Conservation (phyloP, 1,140 invertebrate genomes). For the Brevipalpus yothersi region DNA sequence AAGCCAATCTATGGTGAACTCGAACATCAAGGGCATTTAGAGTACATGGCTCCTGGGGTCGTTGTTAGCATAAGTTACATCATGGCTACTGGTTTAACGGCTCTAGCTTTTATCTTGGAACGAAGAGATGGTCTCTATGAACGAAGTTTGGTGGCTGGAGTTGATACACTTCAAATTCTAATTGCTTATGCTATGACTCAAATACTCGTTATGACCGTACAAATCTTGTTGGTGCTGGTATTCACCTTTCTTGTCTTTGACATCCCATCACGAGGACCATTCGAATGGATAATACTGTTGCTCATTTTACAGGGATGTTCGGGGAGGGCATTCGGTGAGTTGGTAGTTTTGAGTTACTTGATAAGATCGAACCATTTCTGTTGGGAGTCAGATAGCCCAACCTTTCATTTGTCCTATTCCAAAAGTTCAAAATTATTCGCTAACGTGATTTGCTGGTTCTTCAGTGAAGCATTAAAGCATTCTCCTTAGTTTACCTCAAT, state of each 20-base stretch:
- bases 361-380: slow-evolving; percentile 1
- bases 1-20: slow-evolving; percentile 63
- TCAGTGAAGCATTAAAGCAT: too few relatives aligned
- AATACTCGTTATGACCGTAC: slow-evolving; percentile 75
- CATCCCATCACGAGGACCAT: slow-evolving; percentile 19
- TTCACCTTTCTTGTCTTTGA: too few relatives aligned
- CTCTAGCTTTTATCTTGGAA: too few relatives aligned
- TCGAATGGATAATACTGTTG: slow-evolving; percentile 43
- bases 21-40: slow-evolving; percentile 56
- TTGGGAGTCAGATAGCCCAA: too few relatives aligned
- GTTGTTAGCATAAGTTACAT: too few relatives aligned
- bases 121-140: slow-evolving; percentile 67
- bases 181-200: slow-evolving; percentile 76
- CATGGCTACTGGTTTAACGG: too few relatives aligned
- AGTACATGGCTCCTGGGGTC: slow-evolving; percentile 88
- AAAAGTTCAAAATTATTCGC: too few relatives aligned
- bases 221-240: slow-evolving; percentile 58
- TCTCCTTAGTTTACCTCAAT: too few relatives aligned
- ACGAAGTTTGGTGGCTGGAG: slow-evolving; percentile 45
- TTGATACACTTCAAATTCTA: slow-evolving; percentile 63
- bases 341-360: too few relatives aligned
- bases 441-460: too few relatives aligned
- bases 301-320: slow-evolving; percentile 41
- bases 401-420: too few relatives aligned
- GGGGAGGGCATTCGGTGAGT: slow-evolving; percentile 81